Base-by-base conservation (phyloP, 2,113 vertebrate species). In the Seriola rivoliana region DNA sequence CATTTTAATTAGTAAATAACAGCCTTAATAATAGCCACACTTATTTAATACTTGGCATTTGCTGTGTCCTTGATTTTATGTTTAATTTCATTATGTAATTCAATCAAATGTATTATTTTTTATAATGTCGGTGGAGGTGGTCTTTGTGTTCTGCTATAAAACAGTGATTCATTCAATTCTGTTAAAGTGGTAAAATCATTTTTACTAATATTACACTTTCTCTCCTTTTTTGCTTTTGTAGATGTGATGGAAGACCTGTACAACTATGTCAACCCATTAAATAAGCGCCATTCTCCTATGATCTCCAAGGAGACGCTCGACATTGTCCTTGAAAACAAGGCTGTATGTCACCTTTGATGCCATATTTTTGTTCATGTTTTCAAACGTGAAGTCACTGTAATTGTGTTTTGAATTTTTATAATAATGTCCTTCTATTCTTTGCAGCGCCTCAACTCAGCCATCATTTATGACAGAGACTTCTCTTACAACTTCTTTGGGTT, bases 401-500 rank as follows among this genome's bases (percentile, higher is more conserved):
- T 38, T 8, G 16, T 34, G 23, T 44, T 38, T 11, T 69, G 17
- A n/a, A 48, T 75, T 17, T 44, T 52, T 42, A 36, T 38, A n/a
- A 52, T 58, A 48, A 36, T 68, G 4, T 38, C n/a, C 55, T 25
- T 72, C 5, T 10, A 0, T 70, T 23, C 40, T 73, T 0, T 85
- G 72, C 85, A 99, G 98, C 96, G 97, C 59, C 95, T 99, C 63
- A 99, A 99, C 94, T 99, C 98, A 5, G 96, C 97, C 67, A 99
- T 99, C 80, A 99, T 99, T 92, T 99, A 95, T 0, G 97, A 99
- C 82, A 93, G 98, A 87, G 98, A 99, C 91, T 99, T 99, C 91
- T 97, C 97, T 85, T 99, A 99, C 90, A 99, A 99, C 93, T 99
- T 97, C 90, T 99, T 99, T 75, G 98, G 98, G 19, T 99, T 99